Percentiles rank a stretch among this genome's conserved stretches.
phyloP scores from a whole-genome alignment of 2,888 invertebrate species.

The Eubasilissa splendida region DNA sequence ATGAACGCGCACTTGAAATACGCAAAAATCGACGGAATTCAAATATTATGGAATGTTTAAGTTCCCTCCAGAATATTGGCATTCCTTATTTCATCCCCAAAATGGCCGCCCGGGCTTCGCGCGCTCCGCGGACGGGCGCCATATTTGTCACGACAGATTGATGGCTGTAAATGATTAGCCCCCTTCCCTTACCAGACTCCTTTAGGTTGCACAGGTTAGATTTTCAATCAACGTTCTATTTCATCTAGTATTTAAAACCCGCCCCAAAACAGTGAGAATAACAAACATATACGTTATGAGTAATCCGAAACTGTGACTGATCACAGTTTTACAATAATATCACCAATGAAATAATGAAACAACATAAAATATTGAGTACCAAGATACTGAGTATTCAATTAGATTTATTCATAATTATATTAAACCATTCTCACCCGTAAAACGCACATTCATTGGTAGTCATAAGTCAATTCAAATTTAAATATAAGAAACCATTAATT shows the following conservation, averaged over 20 bases:
- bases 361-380: too few species aligned
- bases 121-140: conserved; percentile 26
- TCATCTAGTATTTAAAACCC: neutral
- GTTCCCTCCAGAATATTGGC: conserved; percentile 36
- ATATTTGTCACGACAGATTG: conserved; percentile 39
- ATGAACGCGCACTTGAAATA: conserved; percentile 29
- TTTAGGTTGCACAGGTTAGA: neutral
- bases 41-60: conserved; percentile 31
- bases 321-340: too few species aligned
- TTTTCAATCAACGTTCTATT: neutral
- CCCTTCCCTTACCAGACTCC: neutral
- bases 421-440: too few species aligned
- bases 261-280: too few species aligned
- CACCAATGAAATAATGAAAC: too few species aligned
- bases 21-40: conserved; percentile 37
- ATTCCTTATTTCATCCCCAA: conserved; percentile 20
- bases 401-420: too few species aligned
- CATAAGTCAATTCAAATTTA: too few species aligned
- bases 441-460: too few species aligned
- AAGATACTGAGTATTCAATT: too few species aligned
- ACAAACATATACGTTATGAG: too few species aligned
- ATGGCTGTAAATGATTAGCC: conserved; percentile 35
- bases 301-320: too few species aligned
- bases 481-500: too few species aligned
- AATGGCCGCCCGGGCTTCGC: conserved; percentile 9